Evolutionary conservation across 2,113 vertebrate genomes (phyloP).

Genomic region (Xiphophorus hellerii): DNA sequence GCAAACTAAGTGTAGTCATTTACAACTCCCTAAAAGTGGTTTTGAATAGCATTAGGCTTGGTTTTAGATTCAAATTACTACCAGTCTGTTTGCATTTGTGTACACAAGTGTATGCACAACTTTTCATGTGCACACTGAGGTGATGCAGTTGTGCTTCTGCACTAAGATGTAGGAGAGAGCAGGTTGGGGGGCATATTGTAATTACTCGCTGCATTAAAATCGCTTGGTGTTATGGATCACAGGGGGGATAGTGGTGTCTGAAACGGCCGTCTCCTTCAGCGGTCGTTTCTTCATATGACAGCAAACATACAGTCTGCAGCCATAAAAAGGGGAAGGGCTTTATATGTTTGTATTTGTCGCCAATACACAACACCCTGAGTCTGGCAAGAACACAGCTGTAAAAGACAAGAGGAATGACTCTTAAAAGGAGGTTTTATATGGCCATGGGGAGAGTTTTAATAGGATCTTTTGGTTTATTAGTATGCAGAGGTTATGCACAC

Average conservation of each 20-base stretch:
- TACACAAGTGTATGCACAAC: constrained; percentile 7
- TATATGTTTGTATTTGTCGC: constrained; percentile 18
- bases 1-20: neutral
- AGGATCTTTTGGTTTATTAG: constrained; percentile 53
- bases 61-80: constrained; percentile 27
- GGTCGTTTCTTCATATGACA: constrained; percentile 46
- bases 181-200: constrained; percentile 66
- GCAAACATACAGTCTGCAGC: constrained; percentile 19
- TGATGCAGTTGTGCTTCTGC: constrained; percentile 9
- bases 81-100: constrained; percentile 16
- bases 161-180: constrained; percentile 24
- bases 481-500: constrained; percentile 55
- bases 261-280: constrained; percentile 49
- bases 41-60: constrained; percentile 4
- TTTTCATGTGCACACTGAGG: neutral
- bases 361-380: constrained; percentile 2
- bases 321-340: constrained; percentile 7
- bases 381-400: constrained; percentile 10
- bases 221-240: constrained; percentile 61
- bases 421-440: constrained; percentile 32
- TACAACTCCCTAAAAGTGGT: constrained; percentile 12
- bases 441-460: constrained; percentile 35
- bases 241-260: constrained; percentile 45
- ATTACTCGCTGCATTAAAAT: constrained; percentile 76
- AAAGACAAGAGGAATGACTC: constrained; percentile 16